Conservation (phyloP, 1,140 invertebrate genomes). For the Ceratoteleas bidentatus region DNA sequence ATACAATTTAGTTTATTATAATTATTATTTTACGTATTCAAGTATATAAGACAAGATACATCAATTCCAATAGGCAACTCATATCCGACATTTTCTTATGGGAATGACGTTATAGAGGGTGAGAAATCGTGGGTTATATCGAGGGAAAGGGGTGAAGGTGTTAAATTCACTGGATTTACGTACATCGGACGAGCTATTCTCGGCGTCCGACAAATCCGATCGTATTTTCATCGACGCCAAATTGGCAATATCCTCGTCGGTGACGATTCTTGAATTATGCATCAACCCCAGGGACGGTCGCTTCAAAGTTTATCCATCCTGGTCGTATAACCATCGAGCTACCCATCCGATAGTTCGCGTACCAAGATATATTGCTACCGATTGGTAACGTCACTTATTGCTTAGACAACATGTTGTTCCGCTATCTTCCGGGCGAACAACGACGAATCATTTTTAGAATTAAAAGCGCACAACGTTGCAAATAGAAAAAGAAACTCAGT, state of each 20-base stretch:
- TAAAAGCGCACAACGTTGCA: conserved; percentile 18
- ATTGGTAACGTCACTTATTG: conserved; percentile 78
- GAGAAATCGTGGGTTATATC: conserved; percentile 4
- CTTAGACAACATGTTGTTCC: conserved; percentile 61
- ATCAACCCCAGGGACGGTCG: conserved; percentile 80
- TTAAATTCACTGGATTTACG: conserved; percentile 78
- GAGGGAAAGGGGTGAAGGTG: conserved; percentile 71
- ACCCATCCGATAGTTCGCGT: conserved; percentile 68
- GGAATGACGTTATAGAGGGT: conserved; percentile 23
- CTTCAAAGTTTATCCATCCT: conserved; percentile 82
- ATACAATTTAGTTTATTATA: too few relatives aligned
- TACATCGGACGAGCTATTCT: conserved; percentile 71
- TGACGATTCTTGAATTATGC: conserved; percentile 83
- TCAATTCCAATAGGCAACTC: conserved; percentile 54
- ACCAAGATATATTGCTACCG: conserved; percentile 70
- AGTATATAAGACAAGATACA: conserved; percentile 30
- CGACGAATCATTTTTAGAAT: conserved; percentile 19
- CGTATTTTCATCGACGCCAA: conserved; percentile 82
- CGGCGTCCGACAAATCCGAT: conserved; percentile 79
- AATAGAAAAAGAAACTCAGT: too few relatives aligned
- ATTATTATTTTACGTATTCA: conserved; percentile 24
- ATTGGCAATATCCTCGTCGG: conserved; percentile 82
- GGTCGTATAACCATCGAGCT: conserved; percentile 75
- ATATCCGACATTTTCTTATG: conserved; percentile 60
- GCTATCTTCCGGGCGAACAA: conserved; percentile 15